Base-by-base conservation (phyloP, 2,113 vertebrate genomes). In the Dolichotis patagonum region DNA sequence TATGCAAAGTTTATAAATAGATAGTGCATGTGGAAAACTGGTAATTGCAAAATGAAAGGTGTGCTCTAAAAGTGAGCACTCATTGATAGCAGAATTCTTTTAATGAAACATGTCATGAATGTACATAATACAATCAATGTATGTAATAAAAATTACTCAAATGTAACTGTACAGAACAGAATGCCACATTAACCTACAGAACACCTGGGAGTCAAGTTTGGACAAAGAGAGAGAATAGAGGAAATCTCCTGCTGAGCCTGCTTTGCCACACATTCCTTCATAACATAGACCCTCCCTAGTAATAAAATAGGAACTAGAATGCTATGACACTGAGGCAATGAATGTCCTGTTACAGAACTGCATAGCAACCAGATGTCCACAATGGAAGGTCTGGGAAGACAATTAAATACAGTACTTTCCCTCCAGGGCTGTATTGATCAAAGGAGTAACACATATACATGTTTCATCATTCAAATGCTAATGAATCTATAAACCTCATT, bases 381-480 rank as follows among this genome's bases (percentile, higher is more conserved):
- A 75, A 43, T 91, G 80, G 94, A 97, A 95, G 94, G 92, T 77
- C 97, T 85, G 75, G 75, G 91, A 98, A 97, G 96, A 98, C 98
- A 97, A 97, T 98, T 97, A 98, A 97, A 97, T 97, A 97, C 97
- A 98, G 96, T 96, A 86, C 90, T 96, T 96, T 94, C 89, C 97
- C 98, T 97, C 82, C 92, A 96, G 97, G 98, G 96, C 96, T 91
- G 58, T 98, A 98, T 98, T 97, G 97, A 97, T 98, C 97, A 98
- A 98, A 98, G 93, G 88, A 96, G 35, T 81, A 97, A 95, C 97
- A 97, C 96, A 97, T 95, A 98, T 97, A 97, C 96, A 92, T 91
- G 97, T 94, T 96, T 96, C 98, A 97, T 98, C 97, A 98, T 97
- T 98, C 96, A 97, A 97, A 97, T 98, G 96, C 95, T 98, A 98